Conservation (phyloP, 2,888 invertebrate species). For the Sphecodes monilicornis region DNA sequence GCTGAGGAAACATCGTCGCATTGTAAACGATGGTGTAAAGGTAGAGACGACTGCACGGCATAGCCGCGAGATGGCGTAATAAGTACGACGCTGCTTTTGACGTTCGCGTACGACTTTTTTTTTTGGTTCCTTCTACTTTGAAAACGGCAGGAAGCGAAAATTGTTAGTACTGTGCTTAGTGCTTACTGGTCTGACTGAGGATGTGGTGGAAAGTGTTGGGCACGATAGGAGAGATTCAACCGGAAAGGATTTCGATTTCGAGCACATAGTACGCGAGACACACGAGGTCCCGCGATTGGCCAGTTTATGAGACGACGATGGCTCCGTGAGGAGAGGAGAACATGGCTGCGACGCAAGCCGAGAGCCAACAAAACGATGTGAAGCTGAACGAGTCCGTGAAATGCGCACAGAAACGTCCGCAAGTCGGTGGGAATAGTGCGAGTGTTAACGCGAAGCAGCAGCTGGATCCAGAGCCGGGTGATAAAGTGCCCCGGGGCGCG, state of each 20-base stretch:
- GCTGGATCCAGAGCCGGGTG: constrained; percentile 79
- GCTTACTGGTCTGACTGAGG: constrained; percentile 69
- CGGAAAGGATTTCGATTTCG: constrained; percentile 68
- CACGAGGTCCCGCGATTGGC: constrained; percentile 80
- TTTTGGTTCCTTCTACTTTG: constrained; percentile 70
- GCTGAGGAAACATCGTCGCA: constrained; percentile 26
- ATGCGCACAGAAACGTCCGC: constrained; percentile 86
- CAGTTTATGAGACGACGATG: constrained; percentile 79
- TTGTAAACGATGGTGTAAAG: constrained; percentile 51
- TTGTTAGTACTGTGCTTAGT: constrained; percentile 62
- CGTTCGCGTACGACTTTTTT: constrained; percentile 75
- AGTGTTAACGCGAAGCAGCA: constrained; percentile 81
- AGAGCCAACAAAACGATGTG: constrained; percentile 91
- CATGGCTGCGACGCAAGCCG: constrained; percentile 95
- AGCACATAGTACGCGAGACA: constrained; percentile 73
- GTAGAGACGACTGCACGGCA: constrained; percentile 15
- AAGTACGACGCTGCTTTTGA: constrained; percentile 81
- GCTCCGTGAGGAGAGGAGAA: constrained; percentile 84
- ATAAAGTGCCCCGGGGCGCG: constrained; percentile 80
- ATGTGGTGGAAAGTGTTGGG: constrained; percentile 76
- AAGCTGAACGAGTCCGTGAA: constrained; percentile 80
- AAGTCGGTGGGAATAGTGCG: constrained; percentile 84
- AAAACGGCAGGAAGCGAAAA: constrained; percentile 72
- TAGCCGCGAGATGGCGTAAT: constrained; percentile 77
- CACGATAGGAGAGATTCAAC: constrained; percentile 67